Evolutionary conservation across 2,888 invertebrate genomes (phyloP).

Genomic region (Opisthograptis luteolata): DNA sequence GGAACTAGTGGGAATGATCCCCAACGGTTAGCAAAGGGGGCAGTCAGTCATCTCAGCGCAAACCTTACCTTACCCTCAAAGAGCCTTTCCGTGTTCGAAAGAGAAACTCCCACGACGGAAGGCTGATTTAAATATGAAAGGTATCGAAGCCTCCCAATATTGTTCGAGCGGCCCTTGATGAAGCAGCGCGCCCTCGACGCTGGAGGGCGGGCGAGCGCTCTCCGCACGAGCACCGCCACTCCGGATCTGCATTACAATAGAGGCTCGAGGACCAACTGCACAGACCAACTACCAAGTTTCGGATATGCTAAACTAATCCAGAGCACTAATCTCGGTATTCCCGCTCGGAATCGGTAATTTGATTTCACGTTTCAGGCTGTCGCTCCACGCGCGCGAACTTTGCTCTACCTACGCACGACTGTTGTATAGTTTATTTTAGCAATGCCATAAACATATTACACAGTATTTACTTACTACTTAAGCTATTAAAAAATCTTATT

Average conservation of each 20-base stretch:
- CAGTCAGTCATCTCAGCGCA: background rate
- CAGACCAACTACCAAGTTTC: slow-evolving; percentile 32
- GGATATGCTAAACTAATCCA: slow-evolving; percentile 43
- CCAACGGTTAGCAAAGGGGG: too few species aligned
- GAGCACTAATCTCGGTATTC: slow-evolving; percentile 37
- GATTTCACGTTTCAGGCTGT: slow-evolving; percentile 33
- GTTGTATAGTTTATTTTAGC: too few species aligned
- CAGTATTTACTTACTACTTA: background rate
- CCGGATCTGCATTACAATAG: slow-evolving; percentile 27
- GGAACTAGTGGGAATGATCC: too few species aligned
- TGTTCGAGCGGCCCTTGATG: slow-evolving; percentile 17
- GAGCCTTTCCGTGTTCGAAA: background rate
- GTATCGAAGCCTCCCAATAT: slow-evolving; percentile 16
- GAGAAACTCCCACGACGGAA: slow-evolving; percentile 1
- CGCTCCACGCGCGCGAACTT: background rate
- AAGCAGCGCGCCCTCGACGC: slow-evolving; percentile 1
- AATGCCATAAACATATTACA: too few species aligned
- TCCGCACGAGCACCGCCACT: slow-evolving; percentile 14
- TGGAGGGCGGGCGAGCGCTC: background rate
- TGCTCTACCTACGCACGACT: background rate
- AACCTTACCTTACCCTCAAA: background rate
- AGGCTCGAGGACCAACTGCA: slow-evolving; percentile 18
- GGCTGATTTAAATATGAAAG: slow-evolving; percentile 24
- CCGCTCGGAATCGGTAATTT: slow-evolving; percentile 40
- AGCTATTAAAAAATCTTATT: background rate